phyloP scores from a whole-genome alignment of 1,140 invertebrate genomes.

The Leptoteleia sp. region DNA sequence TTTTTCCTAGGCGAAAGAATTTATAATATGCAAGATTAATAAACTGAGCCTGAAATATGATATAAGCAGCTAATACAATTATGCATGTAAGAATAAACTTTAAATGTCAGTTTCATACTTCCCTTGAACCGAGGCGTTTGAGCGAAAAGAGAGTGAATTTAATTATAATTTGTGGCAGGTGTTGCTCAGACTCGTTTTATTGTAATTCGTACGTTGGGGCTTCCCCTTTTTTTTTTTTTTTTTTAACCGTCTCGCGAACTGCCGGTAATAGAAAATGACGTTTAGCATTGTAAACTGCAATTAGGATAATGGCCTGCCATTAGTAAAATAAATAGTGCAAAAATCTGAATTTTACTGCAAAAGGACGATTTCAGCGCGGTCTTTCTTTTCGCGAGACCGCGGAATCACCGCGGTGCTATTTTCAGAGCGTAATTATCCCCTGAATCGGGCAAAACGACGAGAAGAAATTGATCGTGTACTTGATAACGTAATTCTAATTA shows the following conservation, averaged over 20 bases:
- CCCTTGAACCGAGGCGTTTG: constrained; percentile 19
- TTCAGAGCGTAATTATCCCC: constrained; percentile 16
- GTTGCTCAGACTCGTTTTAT: constrained; percentile 43
- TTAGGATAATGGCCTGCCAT: constrained; percentile 37
- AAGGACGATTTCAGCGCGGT: background rate
- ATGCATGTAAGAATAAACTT: constrained; percentile 11
- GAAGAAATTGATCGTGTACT: constrained; percentile 4
- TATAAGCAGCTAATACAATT: background rate
- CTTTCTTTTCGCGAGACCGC: constrained; percentile 4
- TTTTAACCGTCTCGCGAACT: constrained; percentile 23
- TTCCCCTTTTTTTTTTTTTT: too few species aligned
- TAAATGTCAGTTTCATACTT: constrained; percentile 40
- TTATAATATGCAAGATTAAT: too few species aligned
- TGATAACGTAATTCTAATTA: constrained; percentile 37
- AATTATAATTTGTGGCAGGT: constrained; percentile 50
- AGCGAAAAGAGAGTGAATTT: constrained; percentile 47
- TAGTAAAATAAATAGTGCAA: constrained; percentile 54
- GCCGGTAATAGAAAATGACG: constrained; percentile 40
- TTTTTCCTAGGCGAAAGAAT: too few species aligned
- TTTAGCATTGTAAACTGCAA: constrained; percentile 41
- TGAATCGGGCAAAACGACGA: constrained; percentile 7
- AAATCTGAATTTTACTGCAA: constrained; percentile 14
- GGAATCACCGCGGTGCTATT: constrained; percentile 10
- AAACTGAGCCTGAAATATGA: background rate
- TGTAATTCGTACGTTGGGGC: constrained; percentile 14